Evolutionary conservation across 2,113 vertebrate genomes (phyloP).

Genomic region (Dinomys branickii): DNA sequence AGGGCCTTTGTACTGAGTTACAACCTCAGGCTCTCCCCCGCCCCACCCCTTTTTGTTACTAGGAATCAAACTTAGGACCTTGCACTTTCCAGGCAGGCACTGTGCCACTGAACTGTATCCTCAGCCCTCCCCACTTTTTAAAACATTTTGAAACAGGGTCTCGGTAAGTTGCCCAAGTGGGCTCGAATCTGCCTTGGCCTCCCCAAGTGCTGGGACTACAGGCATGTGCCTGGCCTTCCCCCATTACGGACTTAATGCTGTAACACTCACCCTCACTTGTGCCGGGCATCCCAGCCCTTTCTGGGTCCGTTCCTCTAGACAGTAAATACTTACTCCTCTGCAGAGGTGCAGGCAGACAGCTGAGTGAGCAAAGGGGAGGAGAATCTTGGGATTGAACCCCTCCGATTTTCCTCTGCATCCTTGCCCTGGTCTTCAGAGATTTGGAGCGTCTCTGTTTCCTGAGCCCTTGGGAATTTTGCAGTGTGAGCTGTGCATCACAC

Average conservation of each 20-base stretch:
- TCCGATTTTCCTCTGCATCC: background rate
- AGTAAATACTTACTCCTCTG: background rate
- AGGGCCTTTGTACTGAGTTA: background rate
- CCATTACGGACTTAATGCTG: background rate
- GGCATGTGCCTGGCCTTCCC: background rate
- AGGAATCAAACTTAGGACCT: no score
- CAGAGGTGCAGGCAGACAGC: background rate
- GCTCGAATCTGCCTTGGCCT: background rate
- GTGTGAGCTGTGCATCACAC: background rate
- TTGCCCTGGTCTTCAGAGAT: background rate
- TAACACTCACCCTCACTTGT: background rate
- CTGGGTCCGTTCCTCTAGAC: background rate
- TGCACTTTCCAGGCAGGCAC: no score
- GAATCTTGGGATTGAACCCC: background rate
- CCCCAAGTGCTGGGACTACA: background rate
- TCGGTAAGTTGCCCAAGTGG: background rate
- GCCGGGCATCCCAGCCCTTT: background rate
- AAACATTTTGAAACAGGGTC: background rate
- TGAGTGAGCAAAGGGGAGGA: background rate
- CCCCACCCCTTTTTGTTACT: background rate
- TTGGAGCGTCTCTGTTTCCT: background rate
- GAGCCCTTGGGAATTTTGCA: background rate
- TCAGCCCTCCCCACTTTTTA: background rate
- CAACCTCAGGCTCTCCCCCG: no score
- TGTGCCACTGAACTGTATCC: no score